Evolutionary conservation across 2,888 invertebrate species (phyloP), one percentile per base, ranked within the genome.

Genomic region (Cephus sareptanus): DNA sequence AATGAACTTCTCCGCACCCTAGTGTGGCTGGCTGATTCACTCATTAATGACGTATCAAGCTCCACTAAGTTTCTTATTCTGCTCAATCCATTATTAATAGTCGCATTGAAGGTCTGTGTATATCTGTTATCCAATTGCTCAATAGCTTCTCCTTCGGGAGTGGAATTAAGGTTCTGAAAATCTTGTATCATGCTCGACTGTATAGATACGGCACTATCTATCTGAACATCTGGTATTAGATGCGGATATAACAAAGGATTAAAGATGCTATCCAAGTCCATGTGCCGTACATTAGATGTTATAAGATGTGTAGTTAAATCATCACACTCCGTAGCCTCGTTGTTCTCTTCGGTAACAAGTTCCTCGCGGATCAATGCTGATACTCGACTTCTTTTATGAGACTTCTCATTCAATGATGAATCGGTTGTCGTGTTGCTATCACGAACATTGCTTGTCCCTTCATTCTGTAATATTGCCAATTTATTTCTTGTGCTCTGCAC

Each of bases 191-290:
- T 78, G 40, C 40, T 73, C 33, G 34, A 71, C 4, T 31, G 33
- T 15, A 71, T 11, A 23, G 75, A 34, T 34, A 56, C 68, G 2
- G 81, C 78, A 69, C 75, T 75, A 1, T 75, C 74, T 13, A 78
- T 35, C 69, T 83, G 81, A 23, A 86, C 76, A 68, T 90, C 89
- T 12, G 89, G 88, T n/a, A 89, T 79, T 33, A 91, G 82, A 80
- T 90, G 89, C 35, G 87, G 86, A 82, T 91, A 92, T 11, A 92
- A 82, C 11, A 90, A 82, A 15, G 92, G 91, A 84, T 91, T 91
- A 13, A 90, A 85, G 75, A 90, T 87, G 70, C 82, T 85, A 73
- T 88, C 87, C 9, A 85, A 77, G 78, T 86, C 85, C 85, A 87
- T 87, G 34, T 89, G 89, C n/a, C 89, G 89, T 79, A 89, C 82